phyloP scores from a whole-genome alignment of 2,113 vertebrate species.

The Aptenodytes forsteri region DNA sequence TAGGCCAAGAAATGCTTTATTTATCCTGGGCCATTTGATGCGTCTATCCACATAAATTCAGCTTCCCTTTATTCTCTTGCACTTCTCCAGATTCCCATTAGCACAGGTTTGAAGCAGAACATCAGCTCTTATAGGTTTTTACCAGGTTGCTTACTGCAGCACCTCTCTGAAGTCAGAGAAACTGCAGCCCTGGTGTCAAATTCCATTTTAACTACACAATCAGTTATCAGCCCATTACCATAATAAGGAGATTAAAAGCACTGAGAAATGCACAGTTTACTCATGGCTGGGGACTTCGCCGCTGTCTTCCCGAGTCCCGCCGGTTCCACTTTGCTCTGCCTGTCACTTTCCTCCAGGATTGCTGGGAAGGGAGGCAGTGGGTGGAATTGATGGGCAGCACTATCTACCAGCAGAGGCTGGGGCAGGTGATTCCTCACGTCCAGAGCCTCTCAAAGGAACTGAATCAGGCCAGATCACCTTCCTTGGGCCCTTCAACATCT shows the following conservation, averaged over 20 bases:
- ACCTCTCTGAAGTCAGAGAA: conserved; percentile 50
- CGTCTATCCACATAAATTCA: background rate
- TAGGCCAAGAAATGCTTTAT: conserved; percentile 1
- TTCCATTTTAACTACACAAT: conserved; percentile 61
- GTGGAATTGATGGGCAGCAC: background rate
- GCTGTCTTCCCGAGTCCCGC: background rate
- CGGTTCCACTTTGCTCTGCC: background rate
- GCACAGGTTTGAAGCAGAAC: conserved; percentile 24
- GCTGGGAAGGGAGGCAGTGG: background rate
- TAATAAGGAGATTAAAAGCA: conserved; percentile 54
- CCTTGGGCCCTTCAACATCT: background rate
- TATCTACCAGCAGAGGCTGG: background rate
- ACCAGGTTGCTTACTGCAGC: conserved; percentile 52
- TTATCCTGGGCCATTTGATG: background rate
- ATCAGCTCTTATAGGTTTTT: conserved; percentile 35
- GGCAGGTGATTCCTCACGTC: background rate
- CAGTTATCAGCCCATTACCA: conserved; percentile 57
- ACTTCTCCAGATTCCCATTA: conserved; percentile 33
- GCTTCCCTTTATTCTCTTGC: background rate
- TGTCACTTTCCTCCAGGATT: background rate
- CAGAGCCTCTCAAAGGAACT: background rate
- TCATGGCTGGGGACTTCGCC: background rate
- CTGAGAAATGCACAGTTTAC: conserved; percentile 14
- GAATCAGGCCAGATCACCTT: background rate
- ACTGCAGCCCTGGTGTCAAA: conserved; percentile 46